phyloP scores from a whole-genome alignment of 2,113 vertebrate genomes.

The Caranx ignobilis region DNA sequence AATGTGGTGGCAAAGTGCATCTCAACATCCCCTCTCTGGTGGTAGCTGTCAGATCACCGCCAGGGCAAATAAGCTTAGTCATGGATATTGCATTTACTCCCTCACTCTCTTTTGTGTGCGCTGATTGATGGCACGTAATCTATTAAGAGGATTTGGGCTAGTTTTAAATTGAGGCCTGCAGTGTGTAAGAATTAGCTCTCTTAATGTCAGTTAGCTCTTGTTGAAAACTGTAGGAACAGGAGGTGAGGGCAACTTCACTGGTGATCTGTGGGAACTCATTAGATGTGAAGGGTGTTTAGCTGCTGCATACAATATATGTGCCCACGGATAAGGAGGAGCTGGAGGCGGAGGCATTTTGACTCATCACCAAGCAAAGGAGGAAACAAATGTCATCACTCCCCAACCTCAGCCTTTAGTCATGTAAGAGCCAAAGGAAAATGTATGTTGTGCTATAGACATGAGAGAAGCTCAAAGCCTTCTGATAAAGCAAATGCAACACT shows the following conservation, averaged over 20 bases:
- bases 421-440: background rate
- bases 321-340: slow-evolving; percentile 4
- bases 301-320: background rate
- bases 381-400: background rate
- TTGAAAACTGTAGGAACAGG: slow-evolving; percentile 24
- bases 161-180: slow-evolving; percentile 60
- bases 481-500: background rate
- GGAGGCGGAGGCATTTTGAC: slow-evolving; percentile 16
- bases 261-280: slow-evolving; percentile 40
- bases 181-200: slow-evolving; percentile 45
- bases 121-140: slow-evolving; percentile 66
- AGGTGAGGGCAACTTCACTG: slow-evolving; percentile 27
- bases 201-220: slow-evolving; percentile 38
- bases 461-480: background rate
- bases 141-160: slow-evolving; percentile 70
- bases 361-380: background rate
- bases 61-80: slow-evolving; percentile 63
- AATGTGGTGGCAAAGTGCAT: slow-evolving; percentile 66
- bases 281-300: slow-evolving; percentile 28
- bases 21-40: slow-evolving; percentile 39
- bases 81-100: slow-evolving; percentile 48
- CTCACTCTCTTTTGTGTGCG: slow-evolving; percentile 41
- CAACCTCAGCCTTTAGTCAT: slow-evolving; percentile 1
- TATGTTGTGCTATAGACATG: background rate
- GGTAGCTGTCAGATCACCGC: slow-evolving; percentile 62